Conservation (phyloP, 2,113 vertebrate genomes). For the Lasiurus cinereus region DNA sequence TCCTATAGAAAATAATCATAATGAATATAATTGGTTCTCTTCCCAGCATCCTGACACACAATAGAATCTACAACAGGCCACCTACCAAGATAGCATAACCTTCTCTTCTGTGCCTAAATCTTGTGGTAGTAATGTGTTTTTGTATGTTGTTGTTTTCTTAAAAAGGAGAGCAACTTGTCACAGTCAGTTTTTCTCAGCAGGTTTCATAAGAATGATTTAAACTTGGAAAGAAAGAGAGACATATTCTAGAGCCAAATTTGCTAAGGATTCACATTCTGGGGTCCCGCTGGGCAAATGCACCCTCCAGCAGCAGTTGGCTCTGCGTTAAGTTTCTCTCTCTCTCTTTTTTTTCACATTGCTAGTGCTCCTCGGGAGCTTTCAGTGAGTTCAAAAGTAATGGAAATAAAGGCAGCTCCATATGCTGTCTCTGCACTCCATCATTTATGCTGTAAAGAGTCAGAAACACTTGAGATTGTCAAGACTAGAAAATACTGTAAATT, state of each 20-base stretch:
- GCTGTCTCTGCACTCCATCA: background rate
- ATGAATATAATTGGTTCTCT: constrained; percentile 40
- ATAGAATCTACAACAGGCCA: constrained; percentile 2
- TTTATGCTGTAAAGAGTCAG: background rate
- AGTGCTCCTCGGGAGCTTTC: background rate
- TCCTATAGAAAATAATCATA: background rate
- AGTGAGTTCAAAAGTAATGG: background rate
- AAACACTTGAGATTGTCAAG: background rate
- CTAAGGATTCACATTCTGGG: background rate
- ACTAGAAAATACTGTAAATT: background rate
- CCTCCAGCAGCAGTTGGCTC: background rate
- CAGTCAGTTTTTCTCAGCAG: constrained; percentile 39
- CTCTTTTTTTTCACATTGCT: background rate
- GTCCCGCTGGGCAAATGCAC: background rate
- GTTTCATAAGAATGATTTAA: constrained; percentile 55
- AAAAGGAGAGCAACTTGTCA: constrained; percentile 40
- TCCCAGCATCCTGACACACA: background rate
- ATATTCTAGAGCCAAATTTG: constrained; percentile 18
- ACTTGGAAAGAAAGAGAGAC: constrained; percentile 16
- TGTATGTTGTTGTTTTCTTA: background rate
- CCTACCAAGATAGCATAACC: background rate
- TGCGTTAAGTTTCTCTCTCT: background rate
- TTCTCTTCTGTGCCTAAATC: background rate
- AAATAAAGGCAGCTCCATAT: background rate
- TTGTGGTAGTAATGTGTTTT: background rate